These are phyloP conservation scores for Thunnus maccoyii DNA, from an alignment of 2,113 vertebrate species.

Conservation along the genomic window DNA sequence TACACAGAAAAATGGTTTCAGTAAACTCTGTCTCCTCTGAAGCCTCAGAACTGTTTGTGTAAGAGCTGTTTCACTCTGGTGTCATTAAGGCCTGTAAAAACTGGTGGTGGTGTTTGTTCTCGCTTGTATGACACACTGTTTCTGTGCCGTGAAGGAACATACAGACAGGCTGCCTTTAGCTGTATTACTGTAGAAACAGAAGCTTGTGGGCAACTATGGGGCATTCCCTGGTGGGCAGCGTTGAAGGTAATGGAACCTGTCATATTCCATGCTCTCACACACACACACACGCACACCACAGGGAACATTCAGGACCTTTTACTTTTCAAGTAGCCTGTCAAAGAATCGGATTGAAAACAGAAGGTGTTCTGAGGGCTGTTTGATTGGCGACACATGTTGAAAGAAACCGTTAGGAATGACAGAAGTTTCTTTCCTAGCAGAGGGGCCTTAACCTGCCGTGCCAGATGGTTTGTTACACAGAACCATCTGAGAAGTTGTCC, in stretches of 20 bases:
- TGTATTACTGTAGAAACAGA: constrained; percentile 38
- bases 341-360: constrained; percentile 76
- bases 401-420: constrained; percentile 50
- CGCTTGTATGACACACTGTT: constrained; percentile 22
- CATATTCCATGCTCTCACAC: constrained; percentile 29
- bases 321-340: constrained; percentile 62
- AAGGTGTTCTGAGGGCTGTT: constrained; percentile 61
- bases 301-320: constrained; percentile 35
- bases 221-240: constrained; percentile 41
- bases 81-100: constrained; percentile 36
- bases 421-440: constrained; percentile 40
- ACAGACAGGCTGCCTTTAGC: constrained; percentile 4
- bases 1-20: constrained; percentile 36
- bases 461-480: no score
- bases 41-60: neutral
- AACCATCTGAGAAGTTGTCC: no score
- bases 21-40: constrained; percentile 35
- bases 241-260: constrained; percentile 57
- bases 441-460: neutral
- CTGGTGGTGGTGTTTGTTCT: constrained; percentile 25
- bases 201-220: constrained; percentile 38
- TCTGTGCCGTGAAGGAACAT: neutral
- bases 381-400: constrained; percentile 75
- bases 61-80: constrained; percentile 11
- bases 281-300: constrained; percentile 16